Evolutionary conservation across 2,888 invertebrate species (phyloP), one percentile per base, ranked within the genome.

Genomic region (Tipula confusa): DNA sequence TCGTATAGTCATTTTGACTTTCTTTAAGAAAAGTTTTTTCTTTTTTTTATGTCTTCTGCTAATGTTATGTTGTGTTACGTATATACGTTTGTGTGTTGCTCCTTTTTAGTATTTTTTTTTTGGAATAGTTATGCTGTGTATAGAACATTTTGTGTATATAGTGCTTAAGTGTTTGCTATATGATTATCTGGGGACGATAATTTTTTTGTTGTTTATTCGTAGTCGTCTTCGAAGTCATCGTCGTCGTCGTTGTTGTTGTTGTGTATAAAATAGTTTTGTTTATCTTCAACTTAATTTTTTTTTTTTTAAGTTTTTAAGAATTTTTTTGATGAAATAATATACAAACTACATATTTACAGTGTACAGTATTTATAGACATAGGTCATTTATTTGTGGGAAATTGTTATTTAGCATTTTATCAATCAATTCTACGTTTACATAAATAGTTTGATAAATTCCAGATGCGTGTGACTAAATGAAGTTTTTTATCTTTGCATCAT

Each of bases 151-250:
- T 64, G 2, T 64, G 24, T 64, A 64, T 48, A 48, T 48, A 24
- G 48, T 24, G 24, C 24, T 64, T 64, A 64, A 64, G 64, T 64
- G 64, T 64, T 64, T 64, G 64, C 64, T 64, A 64, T 64, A 64
- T 64, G 64, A 64, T 64, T 64, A 64, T 64, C 64, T 64, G 64
- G 64, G 64, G 64, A 64, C 64, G 64, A 64, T 64, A 64, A 64
- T 24, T 64, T n/a, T n/a, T n/a, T 64, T 64, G 64, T 64, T 64
- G 64, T 64, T 64, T 64, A 64, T 24, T 64, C 64, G 24, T 64
- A 18, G 64, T 64, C 64, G 18, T 64, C n/a, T n/a, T n/a, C n/a
- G n/a, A n/a, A n/a, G n/a, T n/a, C n/a, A n/a, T n/a, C n/a, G n/a
- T n/a, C n/a, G n/a, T n/a, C n/a, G n/a, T n/a, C n/a, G n/a, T n/a